phyloP scores from a whole-genome alignment of 2,113 vertebrate genomes.

The Sialia sialis region DNA sequence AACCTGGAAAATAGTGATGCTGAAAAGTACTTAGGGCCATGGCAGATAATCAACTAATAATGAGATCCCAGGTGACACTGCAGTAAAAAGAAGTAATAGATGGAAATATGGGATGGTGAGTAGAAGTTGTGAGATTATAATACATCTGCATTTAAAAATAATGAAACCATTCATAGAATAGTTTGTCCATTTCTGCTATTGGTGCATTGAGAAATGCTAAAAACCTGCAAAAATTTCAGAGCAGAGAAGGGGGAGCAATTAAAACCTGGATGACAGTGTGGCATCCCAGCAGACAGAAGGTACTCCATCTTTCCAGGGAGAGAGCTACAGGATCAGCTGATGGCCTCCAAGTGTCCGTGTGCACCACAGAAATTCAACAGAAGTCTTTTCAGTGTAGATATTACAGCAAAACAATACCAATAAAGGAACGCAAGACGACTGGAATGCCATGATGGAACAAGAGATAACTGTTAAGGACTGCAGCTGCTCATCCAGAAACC shows the following conservation, averaged over 20 bases:
- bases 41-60: constrained; percentile 18
- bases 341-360: accelerated
- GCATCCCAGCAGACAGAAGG: not conserved
- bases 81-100: constrained; percentile 3
- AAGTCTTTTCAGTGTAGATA: not conserved
- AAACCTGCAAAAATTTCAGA: not conserved
- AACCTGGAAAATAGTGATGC: not conserved
- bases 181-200: not conserved
- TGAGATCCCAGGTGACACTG: constrained; percentile 23
- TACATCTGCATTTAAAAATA: not conserved
- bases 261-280: not conserved
- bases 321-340: not conserved
- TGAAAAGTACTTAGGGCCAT: not conserved
- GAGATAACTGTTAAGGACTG: not conserved
- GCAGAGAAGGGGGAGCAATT: not conserved
- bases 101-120: not conserved
- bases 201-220: not conserved
- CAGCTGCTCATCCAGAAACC: not conserved
- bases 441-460: not conserved
- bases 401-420: accelerated
- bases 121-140: not conserved
- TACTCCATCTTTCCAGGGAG: not conserved
- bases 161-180: not conserved
- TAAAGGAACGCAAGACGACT: not conserved
- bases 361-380: not conserved